These are phyloP conservation scores for Nesidiocoris tenuis DNA, from an alignment of 2,888 invertebrate species.

Conservation along the genomic window DNA sequence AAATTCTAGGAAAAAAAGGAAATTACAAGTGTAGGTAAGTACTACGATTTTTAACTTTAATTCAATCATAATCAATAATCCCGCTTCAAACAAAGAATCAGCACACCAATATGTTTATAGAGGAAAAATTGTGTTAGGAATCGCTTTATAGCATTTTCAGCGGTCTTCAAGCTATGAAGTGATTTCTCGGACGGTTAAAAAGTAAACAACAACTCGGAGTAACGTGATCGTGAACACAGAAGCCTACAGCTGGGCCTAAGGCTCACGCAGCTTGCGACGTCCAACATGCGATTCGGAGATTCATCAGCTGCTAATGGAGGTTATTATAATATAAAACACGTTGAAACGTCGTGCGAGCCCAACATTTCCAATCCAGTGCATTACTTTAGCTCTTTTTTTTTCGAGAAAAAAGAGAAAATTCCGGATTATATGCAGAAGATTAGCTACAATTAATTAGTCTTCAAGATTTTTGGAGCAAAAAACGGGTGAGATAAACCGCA, in stretches of 20 bases:
- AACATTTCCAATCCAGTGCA: not conserved
- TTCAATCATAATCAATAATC: too few species aligned
- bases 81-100: too few species aligned
- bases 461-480: too few species aligned
- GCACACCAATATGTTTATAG: too few species aligned
- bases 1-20: too few species aligned
- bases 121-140: too few species aligned
- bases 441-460: not conserved
- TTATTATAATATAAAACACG: constrained; percentile 14
- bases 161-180: too few species aligned
- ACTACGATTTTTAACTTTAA: too few species aligned
- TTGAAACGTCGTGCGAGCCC: constrained; percentile 12
- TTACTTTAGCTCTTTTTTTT: not conserved
- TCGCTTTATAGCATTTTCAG: too few species aligned
- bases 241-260: not conserved
- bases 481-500: too few species aligned
- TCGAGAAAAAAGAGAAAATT: not conserved
- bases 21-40: too few species aligned
- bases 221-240: not conserved
- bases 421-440: not conserved
- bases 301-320: constrained; percentile 15
- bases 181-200: not conserved
- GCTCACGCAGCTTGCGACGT: not conserved
- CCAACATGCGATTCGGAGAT: constrained; percentile 10
- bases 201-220: not conserved